phyloP scores from a whole-genome alignment of 2,113 vertebrate genomes.

The Nerophis ophidion region DNA sequence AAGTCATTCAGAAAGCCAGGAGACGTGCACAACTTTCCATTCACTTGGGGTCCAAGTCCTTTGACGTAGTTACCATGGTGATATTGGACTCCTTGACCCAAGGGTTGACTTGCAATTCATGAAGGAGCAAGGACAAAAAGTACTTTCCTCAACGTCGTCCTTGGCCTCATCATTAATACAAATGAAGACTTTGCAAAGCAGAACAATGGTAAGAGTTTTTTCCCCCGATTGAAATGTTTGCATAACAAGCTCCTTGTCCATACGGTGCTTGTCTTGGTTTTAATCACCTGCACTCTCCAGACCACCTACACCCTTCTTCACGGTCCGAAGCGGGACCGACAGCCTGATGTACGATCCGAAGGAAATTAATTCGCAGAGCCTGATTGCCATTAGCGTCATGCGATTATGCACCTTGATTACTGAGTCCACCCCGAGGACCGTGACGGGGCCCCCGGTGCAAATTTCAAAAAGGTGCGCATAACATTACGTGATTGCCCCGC shows the following conservation, averaged over 20 bases:
- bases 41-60: constrained; percentile 39
- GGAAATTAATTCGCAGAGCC: constrained; percentile 70
- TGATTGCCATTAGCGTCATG: constrained; percentile 74
- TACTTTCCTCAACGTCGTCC: constrained; percentile 37
- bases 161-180: constrained; percentile 55
- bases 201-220: constrained; percentile 67
- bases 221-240: constrained; percentile 73
- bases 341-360: constrained; percentile 61
- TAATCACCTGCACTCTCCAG: constrained; percentile 79
- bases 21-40: constrained; percentile 35
- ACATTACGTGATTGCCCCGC: constrained; percentile 77
- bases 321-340: constrained; percentile 69
- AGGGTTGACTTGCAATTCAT: constrained; percentile 56
- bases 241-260: constrained; percentile 71
- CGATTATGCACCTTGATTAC: constrained; percentile 80
- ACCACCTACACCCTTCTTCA: constrained; percentile 79
- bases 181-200: constrained; percentile 63
- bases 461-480: constrained; percentile 70
- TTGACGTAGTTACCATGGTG: constrained; percentile 66
- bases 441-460: constrained; percentile 57
- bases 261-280: constrained; percentile 63
- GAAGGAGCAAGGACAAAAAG: constrained; percentile 39
- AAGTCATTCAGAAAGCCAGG: constrained; percentile 47
- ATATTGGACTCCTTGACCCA: constrained; percentile 62
- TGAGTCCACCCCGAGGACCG: constrained; percentile 70